These are phyloP conservation scores for Scelioninae gen. 2 DNA, from an alignment of 2,888 invertebrate species.

Conservation along the genomic window DNA sequence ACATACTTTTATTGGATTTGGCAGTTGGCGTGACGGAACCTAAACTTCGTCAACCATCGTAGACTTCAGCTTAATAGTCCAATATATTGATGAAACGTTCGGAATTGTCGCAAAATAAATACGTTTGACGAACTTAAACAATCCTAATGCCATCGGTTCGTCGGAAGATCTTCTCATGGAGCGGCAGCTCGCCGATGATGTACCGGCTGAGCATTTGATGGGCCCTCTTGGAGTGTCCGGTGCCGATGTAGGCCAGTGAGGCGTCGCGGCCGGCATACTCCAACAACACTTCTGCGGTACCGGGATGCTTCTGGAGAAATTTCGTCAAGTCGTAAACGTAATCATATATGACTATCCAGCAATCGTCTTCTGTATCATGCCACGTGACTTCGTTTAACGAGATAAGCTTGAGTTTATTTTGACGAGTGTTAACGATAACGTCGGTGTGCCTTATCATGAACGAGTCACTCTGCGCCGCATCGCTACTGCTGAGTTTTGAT, in stretches of 20 bases:
- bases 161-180: constrained; percentile 84
- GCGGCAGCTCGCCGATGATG: constrained; percentile 85
- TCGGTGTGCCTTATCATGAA: neutral
- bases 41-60: too few species aligned
- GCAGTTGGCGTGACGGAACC: too few species aligned
- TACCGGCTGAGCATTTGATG: constrained; percentile 81
- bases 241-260: constrained; percentile 87
- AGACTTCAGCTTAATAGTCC: too few species aligned
- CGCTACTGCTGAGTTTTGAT: neutral
- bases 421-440: neutral
- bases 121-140: too few species aligned
- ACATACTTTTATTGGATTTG: too few species aligned
- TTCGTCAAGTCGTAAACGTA: constrained; percentile 88
- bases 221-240: constrained; percentile 85
- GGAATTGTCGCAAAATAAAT: too few species aligned
- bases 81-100: too few species aligned
- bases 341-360: constrained; percentile 93
- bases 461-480: neutral
- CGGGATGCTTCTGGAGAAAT: constrained; percentile 88
- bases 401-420: constrained; percentile 72
- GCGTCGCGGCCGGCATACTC: constrained; percentile 92
- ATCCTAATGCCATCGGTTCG: constrained; percentile 78
- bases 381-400: constrained; percentile 85
- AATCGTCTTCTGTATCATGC: constrained; percentile 84
- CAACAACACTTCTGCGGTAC: constrained; percentile 87